phyloP scores from a whole-genome alignment of 2,797 vertebrate genomes.

The Poeciliopsis paucimaculata region DNA sequence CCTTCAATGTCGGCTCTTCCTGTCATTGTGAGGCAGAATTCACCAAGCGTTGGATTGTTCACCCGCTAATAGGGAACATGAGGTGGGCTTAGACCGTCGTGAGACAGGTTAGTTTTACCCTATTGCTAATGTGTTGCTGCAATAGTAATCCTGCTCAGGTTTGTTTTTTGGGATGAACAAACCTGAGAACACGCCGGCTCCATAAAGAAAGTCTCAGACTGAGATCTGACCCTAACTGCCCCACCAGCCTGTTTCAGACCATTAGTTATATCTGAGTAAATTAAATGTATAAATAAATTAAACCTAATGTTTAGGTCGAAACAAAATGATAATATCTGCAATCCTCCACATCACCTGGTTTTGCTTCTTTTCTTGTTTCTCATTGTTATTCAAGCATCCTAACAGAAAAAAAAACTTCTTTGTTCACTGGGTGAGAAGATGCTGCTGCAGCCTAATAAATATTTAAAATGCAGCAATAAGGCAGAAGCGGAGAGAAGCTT shows the following conservation, averaged over 20 bases:
- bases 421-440: slow-evolving; percentile 46
- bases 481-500: slow-evolving; percentile 50
- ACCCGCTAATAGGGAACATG: too few species aligned
- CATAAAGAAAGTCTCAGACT: background rate
- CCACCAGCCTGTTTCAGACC: background rate
- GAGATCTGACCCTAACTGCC: background rate
- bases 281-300: background rate
- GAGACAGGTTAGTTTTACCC: too few species aligned
- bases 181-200: background rate
- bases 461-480: slow-evolving; percentile 73
- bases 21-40: too few species aligned
- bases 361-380: slow-evolving; percentile 32
- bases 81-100: too few species aligned
- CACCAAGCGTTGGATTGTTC: too few species aligned
- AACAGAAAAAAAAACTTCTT: slow-evolving; percentile 23
- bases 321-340: background rate
- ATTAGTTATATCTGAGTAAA: background rate
- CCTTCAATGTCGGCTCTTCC: too few species aligned
- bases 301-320: background rate
- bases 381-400: slow-evolving; percentile 58
- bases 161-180: background rate
- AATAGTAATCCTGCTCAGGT: too few species aligned
- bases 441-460: slow-evolving; percentile 65
- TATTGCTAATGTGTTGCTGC: too few species aligned
- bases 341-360: slow-evolving; percentile 5